phyloP scores from a whole-genome alignment of 2,797 vertebrate species.

The Clamator glandarius region DNA sequence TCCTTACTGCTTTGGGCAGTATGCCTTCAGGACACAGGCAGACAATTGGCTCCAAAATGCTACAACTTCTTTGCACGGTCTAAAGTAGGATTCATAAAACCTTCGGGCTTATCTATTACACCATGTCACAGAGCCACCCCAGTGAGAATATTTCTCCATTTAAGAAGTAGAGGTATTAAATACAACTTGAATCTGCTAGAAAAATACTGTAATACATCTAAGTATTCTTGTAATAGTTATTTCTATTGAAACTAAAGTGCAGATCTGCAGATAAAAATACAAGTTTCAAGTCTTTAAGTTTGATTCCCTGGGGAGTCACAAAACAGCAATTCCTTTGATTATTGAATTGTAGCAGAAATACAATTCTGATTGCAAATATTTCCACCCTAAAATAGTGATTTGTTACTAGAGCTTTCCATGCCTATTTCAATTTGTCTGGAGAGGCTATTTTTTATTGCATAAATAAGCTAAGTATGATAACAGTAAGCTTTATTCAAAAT shows the following conservation, averaged over 20 bases:
- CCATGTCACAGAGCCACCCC: background rate
- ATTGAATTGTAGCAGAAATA: constrained; percentile 26
- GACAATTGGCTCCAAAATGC: background rate
- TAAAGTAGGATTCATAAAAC: background rate
- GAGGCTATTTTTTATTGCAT: background rate
- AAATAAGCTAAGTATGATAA: background rate
- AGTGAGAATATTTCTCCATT: background rate
- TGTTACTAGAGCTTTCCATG: background rate
- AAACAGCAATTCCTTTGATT: constrained; percentile 26
- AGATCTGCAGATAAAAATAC: constrained; percentile 23
- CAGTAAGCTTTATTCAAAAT: background rate
- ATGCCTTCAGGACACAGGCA: background rate
- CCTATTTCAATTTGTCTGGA: background rate
- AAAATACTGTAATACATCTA: background rate
- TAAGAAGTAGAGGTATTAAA: background rate
- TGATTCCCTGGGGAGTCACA: background rate
- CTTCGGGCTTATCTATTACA: background rate
- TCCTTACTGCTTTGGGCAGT: background rate
- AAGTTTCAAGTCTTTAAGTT: constrained; percentile 23
- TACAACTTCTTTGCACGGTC: background rate
- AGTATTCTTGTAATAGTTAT: background rate
- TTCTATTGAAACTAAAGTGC: background rate
- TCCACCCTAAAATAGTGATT: background rate
- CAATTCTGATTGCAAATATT: constrained; percentile 11
- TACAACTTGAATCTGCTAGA: background rate